Percentiles rank a stretch among this genome's conserved stretches.
Evolutionary conservation across 2,113 vertebrate species (phyloP).

Genomic region (Muntiacus muntjak): DNA sequence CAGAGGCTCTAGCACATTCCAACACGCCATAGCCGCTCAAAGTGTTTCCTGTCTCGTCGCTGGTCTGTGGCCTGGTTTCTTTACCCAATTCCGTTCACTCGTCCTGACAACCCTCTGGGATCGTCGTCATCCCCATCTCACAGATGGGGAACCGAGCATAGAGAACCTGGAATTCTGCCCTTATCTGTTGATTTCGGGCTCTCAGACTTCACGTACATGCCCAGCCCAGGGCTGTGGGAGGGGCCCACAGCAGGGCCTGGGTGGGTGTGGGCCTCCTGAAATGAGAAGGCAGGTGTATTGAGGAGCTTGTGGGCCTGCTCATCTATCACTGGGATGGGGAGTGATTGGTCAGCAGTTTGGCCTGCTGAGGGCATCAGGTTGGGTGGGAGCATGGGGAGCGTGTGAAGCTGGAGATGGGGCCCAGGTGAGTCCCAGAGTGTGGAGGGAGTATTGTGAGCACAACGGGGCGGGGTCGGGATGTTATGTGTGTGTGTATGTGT

Average conservation of each 20-base stretch:
- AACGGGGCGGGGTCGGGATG: accelerated
- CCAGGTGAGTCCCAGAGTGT: neutral
- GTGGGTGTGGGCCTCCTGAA: neutral
- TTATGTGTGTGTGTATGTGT: neutral
- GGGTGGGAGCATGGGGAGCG: neutral
- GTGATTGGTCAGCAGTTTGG: neutral
- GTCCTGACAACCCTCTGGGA: neutral
- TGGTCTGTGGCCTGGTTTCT: neutral
- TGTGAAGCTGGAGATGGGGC: neutral
- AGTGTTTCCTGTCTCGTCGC: neutral
- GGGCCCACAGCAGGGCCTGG: neutral
- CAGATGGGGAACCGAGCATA: neutral
- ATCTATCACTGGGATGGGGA: neutral
- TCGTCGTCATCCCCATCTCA: neutral
- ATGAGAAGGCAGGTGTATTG: neutral
- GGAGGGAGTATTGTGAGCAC: accelerated
- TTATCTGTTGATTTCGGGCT: neutral
- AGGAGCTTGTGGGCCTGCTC: neutral
- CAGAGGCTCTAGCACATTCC: neutral
- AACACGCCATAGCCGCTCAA: accelerated
- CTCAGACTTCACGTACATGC: neutral
- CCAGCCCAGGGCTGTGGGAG: neutral
- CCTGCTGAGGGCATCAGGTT: too few species aligned
- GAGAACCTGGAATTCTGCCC: neutral
- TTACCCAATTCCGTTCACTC: neutral